A percentile compares a stretch with the other conserved stretches of the same genome.
These are phyloP conservation scores for Lethenteron camtschaticum DNA, from an alignment of 2,113 vertebrate species.

Conservation along the genomic window DNA sequence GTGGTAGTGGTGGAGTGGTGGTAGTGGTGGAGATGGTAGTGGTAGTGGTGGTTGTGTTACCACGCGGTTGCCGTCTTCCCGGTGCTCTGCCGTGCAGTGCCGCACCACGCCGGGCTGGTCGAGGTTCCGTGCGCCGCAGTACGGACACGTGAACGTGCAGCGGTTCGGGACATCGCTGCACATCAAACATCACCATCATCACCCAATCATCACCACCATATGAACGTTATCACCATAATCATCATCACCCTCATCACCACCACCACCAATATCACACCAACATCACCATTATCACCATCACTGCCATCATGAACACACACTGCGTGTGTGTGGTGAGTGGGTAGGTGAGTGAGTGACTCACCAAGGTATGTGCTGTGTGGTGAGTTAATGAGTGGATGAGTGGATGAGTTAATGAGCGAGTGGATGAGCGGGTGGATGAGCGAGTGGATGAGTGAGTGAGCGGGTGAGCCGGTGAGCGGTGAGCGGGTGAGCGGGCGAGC, in stretches of 20 bases:
- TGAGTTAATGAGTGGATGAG: neutral
- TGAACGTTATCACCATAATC: neutral
- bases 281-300: neutral
- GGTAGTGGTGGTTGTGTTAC: constrained; percentile 12
- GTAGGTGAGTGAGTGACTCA: neutral
- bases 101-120: constrained; percentile 84
- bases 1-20: no score
- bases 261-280: neutral
- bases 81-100: constrained; percentile 61
- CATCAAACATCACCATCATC: neutral
- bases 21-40: no score
- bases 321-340: neutral
- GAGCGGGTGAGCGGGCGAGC: no score
- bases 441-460: neutral
- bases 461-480: neutral
- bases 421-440: no score
- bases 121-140: constrained; percentile 69
- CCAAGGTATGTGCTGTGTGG: neutral
- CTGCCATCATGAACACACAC: neutral
- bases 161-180: constrained; percentile 65
- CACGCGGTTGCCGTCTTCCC: constrained; percentile 60
- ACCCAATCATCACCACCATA: neutral
- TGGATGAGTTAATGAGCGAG: neutral
- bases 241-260: neutral
- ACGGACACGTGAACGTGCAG: constrained; percentile 80